A percentile compares a stretch with the other conserved stretches of the same genome.
Evolutionary conservation across 2,888 invertebrate species (phyloP).

Genomic region (Drosophila neutralis): DNA sequence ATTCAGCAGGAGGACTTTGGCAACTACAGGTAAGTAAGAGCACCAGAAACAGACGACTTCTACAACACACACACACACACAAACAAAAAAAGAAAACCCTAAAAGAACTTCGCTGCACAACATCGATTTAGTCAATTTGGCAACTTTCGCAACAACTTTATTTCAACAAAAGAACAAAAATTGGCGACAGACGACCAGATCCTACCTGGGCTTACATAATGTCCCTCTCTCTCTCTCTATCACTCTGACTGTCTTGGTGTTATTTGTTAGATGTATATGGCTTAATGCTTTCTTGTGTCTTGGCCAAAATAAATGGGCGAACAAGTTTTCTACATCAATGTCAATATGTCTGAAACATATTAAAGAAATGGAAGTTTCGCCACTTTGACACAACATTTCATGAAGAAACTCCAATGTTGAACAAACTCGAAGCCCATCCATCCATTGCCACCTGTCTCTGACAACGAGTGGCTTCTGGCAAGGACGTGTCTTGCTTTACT

Average conservation of each 20-base stretch:
- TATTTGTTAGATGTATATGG: slow-evolving; percentile 39
- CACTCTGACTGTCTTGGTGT: slow-evolving; percentile 7
- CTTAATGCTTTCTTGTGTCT: slow-evolving; percentile 34
- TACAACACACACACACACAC: slow-evolving; percentile 19
- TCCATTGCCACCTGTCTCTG: slow-evolving; percentile 39
- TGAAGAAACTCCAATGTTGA: slow-evolving; percentile 49
- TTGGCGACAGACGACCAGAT: slow-evolving; percentile 10
- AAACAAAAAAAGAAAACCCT: slow-evolving; percentile 7
- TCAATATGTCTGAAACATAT: slow-evolving; percentile 83
- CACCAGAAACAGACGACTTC: slow-evolving; percentile 35
- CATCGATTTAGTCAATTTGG: slow-evolving; percentile 73
- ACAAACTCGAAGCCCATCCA: slow-evolving; percentile 25
- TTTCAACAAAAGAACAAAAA: slow-evolving; percentile 42
- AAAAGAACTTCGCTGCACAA: slow-evolving; percentile 44
- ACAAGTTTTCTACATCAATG: slow-evolving; percentile 82
- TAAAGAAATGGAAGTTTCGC: slow-evolving; percentile 80
- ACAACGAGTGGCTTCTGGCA: slow-evolving; percentile 59
- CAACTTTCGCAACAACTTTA: slow-evolving; percentile 63
- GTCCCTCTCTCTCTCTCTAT: background rate
- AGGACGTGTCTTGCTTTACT: slow-evolving; percentile 69
- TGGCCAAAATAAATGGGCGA: slow-evolving; percentile 67
- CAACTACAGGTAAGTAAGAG: slow-evolving; percentile 87
- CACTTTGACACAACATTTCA: slow-evolving; percentile 80
- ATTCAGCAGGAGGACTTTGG: slow-evolving; percentile 90
- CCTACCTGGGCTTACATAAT: slow-evolving; percentile 28